Evolutionary conservation across 1,140 invertebrate genomes (phyloP).

Genomic region (Drosophila orosa): DNA sequence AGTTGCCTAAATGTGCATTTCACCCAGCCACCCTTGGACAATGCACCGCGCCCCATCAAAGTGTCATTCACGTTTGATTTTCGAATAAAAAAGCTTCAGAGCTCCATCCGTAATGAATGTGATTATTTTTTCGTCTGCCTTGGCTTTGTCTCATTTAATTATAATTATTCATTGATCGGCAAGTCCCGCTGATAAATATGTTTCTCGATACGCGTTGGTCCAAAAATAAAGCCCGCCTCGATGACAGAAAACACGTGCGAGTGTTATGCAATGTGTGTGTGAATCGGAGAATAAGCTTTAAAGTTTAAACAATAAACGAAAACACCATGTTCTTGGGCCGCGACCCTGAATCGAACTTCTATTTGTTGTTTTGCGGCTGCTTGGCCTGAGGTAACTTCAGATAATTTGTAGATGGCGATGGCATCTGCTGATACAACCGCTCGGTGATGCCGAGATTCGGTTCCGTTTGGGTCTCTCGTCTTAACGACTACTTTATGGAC

Average conservation of each 20-base stretch:
- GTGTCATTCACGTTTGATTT: slow-evolving; percentile 47
- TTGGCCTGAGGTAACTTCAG: slow-evolving; percentile 12
- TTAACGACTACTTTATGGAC: slow-evolving; percentile 49
- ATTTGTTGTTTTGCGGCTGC: slow-evolving; percentile 31
- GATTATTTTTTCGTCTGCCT: slow-evolving; percentile 16
- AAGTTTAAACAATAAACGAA: slow-evolving; percentile 20
- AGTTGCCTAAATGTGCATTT: slow-evolving; percentile 40
- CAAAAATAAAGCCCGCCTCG: slow-evolving; percentile 16
- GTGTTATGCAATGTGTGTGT: slow-evolving; percentile 35
- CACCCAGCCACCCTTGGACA: slow-evolving; percentile 25
- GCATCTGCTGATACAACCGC: slow-evolving; percentile 8
- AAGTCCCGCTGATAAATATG: slow-evolving; percentile 17
- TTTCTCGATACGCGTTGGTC: slow-evolving; percentile 1
- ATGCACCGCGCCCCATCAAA: slow-evolving; percentile 23
- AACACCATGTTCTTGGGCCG: slow-evolving; percentile 53
- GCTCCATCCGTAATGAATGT: slow-evolving; percentile 19
- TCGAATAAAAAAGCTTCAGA: slow-evolving; percentile 8
- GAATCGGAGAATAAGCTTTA: background rate
- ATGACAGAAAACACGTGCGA: slow-evolving; percentile 35
- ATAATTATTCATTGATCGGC: slow-evolving; percentile 50
- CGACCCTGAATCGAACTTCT: slow-evolving; percentile 54
- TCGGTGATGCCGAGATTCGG: slow-evolving; percentile 20
- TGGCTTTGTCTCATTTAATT: slow-evolving; percentile 27
- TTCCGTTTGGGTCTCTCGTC: slow-evolving; percentile 44
- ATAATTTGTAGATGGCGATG: slow-evolving; percentile 27